These are phyloP conservation scores for Rattus rattus DNA, from an alignment of 2,113 vertebrate species.

Conservation along the genomic window DNA sequence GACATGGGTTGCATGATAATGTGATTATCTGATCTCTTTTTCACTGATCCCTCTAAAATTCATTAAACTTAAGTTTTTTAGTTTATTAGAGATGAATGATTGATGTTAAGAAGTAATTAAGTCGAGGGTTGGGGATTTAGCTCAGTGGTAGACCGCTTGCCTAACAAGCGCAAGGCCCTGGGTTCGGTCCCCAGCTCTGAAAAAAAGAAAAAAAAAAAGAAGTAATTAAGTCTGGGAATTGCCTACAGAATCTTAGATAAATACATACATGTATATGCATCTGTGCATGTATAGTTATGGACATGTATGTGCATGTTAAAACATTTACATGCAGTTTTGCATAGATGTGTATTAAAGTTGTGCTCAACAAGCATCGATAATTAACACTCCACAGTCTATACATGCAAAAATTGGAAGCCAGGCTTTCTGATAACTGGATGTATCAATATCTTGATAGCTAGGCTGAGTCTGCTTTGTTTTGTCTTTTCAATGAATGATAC, in stretches of 20 bases:
- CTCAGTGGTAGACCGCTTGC: too few relatives aligned
- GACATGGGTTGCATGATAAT: neutral
- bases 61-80: slow-evolving; percentile 24
- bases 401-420: neutral
- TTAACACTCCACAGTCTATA: neutral
- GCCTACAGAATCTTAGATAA: neutral
- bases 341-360: neutral
- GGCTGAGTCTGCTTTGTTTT: neutral
- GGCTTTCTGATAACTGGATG: neutral
- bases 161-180: too few relatives aligned
- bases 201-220: too few relatives aligned
- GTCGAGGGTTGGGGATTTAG: too few relatives aligned
- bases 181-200: too few relatives aligned
- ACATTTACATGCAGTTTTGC: neutral
- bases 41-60: neutral
- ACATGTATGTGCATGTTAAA: neutral
- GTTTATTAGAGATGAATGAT: neutral
- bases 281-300: neutral
- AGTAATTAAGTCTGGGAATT: neutral
- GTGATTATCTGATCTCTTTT: neutral
- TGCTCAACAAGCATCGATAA: neutral
- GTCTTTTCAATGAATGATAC: neutral
- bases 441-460: neutral
- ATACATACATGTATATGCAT: neutral
- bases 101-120: neutral